Conservation (phyloP, 2,797 vertebrate species). For the Chrysolophus pictus region DNA sequence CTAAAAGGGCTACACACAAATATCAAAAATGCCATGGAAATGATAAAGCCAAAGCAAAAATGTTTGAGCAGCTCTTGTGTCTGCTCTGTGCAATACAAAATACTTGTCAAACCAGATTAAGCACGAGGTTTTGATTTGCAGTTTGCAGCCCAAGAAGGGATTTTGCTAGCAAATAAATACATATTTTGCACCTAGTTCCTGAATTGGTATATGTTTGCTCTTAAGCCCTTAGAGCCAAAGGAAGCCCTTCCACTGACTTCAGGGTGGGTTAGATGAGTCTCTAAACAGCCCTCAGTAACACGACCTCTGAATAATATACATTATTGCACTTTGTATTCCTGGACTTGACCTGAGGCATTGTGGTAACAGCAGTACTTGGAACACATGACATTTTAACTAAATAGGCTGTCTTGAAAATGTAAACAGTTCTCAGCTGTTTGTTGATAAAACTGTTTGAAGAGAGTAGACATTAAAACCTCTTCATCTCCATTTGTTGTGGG, state of each 20-base stretch:
- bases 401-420: conserved; percentile 1
- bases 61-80: neutral
- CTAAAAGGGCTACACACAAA: neutral
- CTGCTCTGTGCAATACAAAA: neutral
- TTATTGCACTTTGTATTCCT: neutral
- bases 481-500: neutral
- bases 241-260: neutral
- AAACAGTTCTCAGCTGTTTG: conserved; percentile 26
- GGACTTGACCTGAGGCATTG: neutral
- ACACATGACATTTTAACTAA: neutral
- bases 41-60: neutral
- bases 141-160: neutral
- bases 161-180: neutral
- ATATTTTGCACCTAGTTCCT: neutral
- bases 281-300: neutral
- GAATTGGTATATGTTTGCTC: neutral
- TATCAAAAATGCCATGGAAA: neutral
- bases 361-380: conserved; percentile 9
- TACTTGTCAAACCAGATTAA: neutral
- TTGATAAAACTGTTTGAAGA: conserved; percentile 25
- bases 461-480: neutral
- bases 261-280: neutral
- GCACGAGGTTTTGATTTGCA: neutral
- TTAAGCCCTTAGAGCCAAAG: neutral
- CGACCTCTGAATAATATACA: neutral